Percentiles rank a stretch among this genome's conserved stretches.
These are phyloP conservation scores for Dendrocincla fuliginosa DNA, from an alignment of 2,797 vertebrate species.

Conservation along the genomic window DNA sequence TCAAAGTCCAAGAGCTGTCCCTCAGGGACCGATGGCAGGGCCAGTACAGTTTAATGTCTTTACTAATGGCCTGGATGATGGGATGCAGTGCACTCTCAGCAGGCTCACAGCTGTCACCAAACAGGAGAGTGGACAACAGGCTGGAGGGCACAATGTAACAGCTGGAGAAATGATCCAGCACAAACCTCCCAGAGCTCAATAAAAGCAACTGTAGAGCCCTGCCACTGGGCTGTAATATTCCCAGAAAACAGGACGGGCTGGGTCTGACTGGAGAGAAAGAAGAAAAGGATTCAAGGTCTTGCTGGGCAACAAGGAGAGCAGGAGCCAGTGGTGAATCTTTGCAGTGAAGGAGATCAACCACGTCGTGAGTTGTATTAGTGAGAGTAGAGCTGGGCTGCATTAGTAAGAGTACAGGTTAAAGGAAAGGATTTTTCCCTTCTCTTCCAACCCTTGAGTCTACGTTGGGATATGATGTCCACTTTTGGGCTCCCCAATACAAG, in stretches of 20 bases:
- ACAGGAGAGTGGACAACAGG: rapidly evolving
- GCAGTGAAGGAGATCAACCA: not conserved
- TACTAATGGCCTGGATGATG: not conserved
- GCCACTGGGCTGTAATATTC: not conserved
- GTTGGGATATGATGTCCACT: not conserved
- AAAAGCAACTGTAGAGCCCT: not conserved
- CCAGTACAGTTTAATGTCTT: not conserved
- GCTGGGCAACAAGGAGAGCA: not conserved
- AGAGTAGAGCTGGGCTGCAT: not conserved
- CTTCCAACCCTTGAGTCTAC: not conserved
- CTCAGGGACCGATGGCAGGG: not conserved
- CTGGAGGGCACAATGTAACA: not conserved
- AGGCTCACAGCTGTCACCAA: not conserved
- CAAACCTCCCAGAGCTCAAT: not conserved
- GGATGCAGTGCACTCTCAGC: rapidly evolving
- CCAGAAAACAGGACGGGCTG: not conserved
- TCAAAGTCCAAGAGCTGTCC: not conserved
- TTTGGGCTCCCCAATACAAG: not conserved
- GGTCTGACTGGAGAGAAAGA: not conserved
- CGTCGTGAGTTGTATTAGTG: not conserved
- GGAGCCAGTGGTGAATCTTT: not conserved
- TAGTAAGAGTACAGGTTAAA: not conserved
- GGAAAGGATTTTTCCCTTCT: not conserved
- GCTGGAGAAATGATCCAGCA: not conserved
- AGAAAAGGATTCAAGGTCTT: not conserved